Evolutionary conservation across 2,888 invertebrate species (phyloP).

Genomic region (Caradrina clavipalpis): DNA sequence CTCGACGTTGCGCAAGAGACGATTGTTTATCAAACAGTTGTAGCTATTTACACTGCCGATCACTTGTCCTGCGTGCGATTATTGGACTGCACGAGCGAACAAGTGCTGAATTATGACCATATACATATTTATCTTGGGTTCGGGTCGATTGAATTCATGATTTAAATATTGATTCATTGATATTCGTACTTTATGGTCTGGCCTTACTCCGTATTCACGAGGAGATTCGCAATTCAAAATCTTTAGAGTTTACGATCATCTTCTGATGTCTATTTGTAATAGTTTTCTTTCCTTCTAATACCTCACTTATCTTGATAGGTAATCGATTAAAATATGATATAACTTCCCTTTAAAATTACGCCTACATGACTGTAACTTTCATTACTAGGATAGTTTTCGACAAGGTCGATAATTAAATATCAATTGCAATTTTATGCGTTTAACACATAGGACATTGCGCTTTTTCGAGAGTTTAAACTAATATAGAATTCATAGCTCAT

Average conservation of each 20-base stretch:
- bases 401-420: constrained; percentile 45
- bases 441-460: constrained; percentile 41
- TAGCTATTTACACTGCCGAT: constrained; percentile 69
- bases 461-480: constrained; percentile 46
- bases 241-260: not conserved
- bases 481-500: constrained; percentile 33
- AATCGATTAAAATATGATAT: not conserved
- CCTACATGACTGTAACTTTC: constrained; percentile 15
- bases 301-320: not conserved
- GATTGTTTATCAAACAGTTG: constrained; percentile 76
- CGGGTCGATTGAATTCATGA: constrained; percentile 35
- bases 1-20: constrained; percentile 74
- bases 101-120: constrained; percentile 61
- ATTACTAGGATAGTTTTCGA: constrained; percentile 20
- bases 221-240: constrained; percentile 5
- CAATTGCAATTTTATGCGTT: constrained; percentile 51
- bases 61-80: constrained; percentile 64
- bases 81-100: constrained; percentile 62
- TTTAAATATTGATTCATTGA: constrained; percentile 21
- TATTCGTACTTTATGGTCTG: constrained; percentile 6
- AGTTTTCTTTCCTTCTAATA: not conserved
- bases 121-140: constrained; percentile 49
- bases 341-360: not conserved
- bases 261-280: too few relatives aligned
- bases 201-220: not conserved